phyloP scores from a whole-genome alignment of 35 echinoderm and acorn worm species.

The Apostichopus japonicus region DNA sequence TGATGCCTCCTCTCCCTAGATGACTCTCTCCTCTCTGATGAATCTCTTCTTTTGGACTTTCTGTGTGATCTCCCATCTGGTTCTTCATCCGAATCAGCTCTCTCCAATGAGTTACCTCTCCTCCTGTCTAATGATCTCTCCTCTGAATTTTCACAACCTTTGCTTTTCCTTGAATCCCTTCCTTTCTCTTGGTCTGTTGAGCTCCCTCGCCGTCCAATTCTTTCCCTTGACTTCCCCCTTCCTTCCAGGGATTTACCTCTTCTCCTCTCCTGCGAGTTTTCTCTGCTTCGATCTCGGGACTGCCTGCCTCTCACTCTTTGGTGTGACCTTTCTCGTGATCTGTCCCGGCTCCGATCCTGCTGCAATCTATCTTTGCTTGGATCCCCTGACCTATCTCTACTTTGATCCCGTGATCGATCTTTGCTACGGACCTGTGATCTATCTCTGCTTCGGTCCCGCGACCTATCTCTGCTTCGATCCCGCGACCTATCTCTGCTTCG shows the following conservation, averaged over 20 bases:
- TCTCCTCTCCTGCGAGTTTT: neutral
- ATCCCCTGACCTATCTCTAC: neutral
- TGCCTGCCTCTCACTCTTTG: neutral
- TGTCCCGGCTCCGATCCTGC: neutral
- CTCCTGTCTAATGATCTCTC: neutral
- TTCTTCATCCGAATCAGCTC: neutral
- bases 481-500: neutral
- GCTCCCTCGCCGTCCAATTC: neutral
- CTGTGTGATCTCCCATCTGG: neutral
- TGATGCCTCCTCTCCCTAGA: neutral
- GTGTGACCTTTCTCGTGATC: neutral
- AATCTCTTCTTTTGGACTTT: constrained; percentile 28
- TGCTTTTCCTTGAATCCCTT: neutral
- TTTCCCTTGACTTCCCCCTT: neutral
- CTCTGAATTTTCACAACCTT: neutral
- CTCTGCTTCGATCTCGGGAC: neutral
- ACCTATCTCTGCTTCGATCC: neutral
- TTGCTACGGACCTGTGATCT: neutral
- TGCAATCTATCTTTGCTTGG: neutral
- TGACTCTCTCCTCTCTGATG: constrained; percentile 2
- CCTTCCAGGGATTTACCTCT: neutral
- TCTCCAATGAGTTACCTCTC: neutral
- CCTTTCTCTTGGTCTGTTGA: constrained; percentile 3
- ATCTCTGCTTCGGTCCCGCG: neutral
- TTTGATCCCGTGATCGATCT: neutral